These are phyloP conservation scores for Hypena proboscidalis DNA, from an alignment of 2,888 invertebrate genomes.

Conservation along the genomic window DNA sequence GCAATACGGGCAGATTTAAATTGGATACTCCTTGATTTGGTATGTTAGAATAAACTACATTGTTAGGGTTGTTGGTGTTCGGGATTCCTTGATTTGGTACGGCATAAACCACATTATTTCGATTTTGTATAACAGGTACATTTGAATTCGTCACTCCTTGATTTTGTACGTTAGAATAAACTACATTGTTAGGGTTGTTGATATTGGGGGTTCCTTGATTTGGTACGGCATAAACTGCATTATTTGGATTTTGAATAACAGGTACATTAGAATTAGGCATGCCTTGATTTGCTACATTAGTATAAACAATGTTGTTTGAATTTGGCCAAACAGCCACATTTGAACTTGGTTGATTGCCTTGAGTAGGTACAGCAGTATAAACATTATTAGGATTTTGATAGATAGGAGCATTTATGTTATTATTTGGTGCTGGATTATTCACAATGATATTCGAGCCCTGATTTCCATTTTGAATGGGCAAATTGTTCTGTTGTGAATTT, in stretches of 20 bases:
- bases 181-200: no score
- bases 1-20: no score
- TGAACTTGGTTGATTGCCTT: no score
- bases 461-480: slow-evolving; percentile 17
- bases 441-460: slow-evolving; percentile 12
- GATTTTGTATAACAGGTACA: not conserved
- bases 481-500: slow-evolving; percentile 23
- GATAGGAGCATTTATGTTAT: slow-evolving; percentile 3
- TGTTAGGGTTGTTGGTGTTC: no score
- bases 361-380: no score
- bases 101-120: not conserved
- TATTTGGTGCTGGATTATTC: slow-evolving; percentile 6
- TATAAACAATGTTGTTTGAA: slow-evolving; percentile 23
- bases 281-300: slow-evolving; percentile 16
- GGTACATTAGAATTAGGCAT: slow-evolving; percentile 19
- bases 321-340: no score
- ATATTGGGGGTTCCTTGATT: not conserved
- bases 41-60: no score
- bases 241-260: slow-evolving; percentile 21
- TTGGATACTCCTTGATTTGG: no score
- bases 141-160: no score
- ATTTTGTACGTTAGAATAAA: no score
- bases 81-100: not conserved
- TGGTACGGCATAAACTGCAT: not conserved
- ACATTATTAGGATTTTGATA: slow-evolving; percentile 11